Percentiles rank a stretch among this genome's conserved stretches.
These are phyloP conservation scores for Ochropacha duplaris DNA, from an alignment of 2,888 invertebrate genomes.

Conservation along the genomic window DNA sequence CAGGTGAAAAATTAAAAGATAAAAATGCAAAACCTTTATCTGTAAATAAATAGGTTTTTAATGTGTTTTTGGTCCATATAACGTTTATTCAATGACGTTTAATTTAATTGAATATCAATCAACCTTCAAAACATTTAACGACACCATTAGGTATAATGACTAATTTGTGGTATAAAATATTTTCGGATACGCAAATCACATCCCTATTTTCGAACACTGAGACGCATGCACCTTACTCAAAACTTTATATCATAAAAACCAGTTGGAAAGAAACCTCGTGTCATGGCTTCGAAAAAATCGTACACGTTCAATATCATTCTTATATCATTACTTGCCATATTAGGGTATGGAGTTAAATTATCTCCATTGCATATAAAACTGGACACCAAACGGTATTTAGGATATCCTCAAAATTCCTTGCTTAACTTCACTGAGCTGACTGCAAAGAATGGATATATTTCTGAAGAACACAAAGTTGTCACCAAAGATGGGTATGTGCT, in stretches of 20 bases:
- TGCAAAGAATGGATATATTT: not conserved
- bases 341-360: not conserved
- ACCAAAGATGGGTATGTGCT: slow-evolving; percentile 19
- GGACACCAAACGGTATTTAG: not conserved
- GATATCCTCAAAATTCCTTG: not conserved
- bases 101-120: not conserved
- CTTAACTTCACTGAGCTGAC: not conserved
- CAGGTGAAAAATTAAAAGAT: too few relatives aligned
- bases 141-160: not conserved
- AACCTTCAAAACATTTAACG: not conserved
- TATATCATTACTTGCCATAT: not conserved
- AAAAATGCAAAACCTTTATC: too few relatives aligned
- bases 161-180: not conserved
- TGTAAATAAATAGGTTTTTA: too few relatives aligned
- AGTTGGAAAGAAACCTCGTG: not conserved
- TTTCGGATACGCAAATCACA: not conserved
- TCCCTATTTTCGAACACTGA: not conserved
- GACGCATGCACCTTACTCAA: not conserved
- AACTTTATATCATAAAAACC: not conserved
- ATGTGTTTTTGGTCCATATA: too few relatives aligned
- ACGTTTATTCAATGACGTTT: too few relatives aligned
- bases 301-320: not conserved
- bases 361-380: not conserved
- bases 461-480: not conserved
- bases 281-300: not conserved